Evolutionary conservation across 2,888 invertebrate species (phyloP).

Genomic region (Steinernema carpocapsae): DNA sequence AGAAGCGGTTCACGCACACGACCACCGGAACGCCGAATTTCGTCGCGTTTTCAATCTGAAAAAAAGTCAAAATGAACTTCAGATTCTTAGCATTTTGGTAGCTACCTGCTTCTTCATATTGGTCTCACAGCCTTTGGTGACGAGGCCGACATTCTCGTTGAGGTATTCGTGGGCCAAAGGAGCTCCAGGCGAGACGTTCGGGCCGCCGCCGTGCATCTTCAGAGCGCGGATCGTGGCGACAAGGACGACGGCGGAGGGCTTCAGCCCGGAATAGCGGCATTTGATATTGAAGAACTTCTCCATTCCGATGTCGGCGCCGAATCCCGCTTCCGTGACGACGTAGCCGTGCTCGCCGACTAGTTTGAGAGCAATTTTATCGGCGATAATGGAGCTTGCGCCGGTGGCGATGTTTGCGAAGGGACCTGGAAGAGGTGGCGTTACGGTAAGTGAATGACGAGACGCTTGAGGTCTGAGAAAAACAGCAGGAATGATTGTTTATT

Average conservation of each 20-base stretch:
- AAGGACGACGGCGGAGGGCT: slow-evolving; percentile 86
- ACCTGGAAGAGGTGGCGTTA: too few species aligned
- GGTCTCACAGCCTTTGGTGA: slow-evolving; percentile 81
- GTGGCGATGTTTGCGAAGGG: slow-evolving; percentile 99
- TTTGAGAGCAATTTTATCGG: slow-evolving; percentile 87
- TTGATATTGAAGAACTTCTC: slow-evolving; percentile 69
- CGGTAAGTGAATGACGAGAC: too few species aligned
- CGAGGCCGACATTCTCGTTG: slow-evolving; percentile 80
- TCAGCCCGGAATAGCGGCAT: slow-evolving; percentile 74
- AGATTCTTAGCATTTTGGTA: background rate
- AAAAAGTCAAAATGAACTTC: slow-evolving; percentile 1
- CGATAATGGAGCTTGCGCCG: slow-evolving; percentile 93
- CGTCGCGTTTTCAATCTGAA: slow-evolving; percentile 84
- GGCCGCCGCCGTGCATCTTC: slow-evolving; percentile 99
- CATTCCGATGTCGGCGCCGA: slow-evolving; percentile 90
- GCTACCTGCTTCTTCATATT: slow-evolving; percentile 81
- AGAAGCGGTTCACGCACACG: slow-evolving; percentile 87
- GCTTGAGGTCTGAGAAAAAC: too few species aligned
- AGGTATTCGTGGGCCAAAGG: slow-evolving; percentile 77
- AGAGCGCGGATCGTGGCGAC: slow-evolving; percentile 91
- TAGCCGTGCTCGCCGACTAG: slow-evolving; percentile 87
- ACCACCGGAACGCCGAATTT: slow-evolving; percentile 91
- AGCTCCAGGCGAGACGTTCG: slow-evolving; percentile 77
- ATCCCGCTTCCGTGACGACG: slow-evolving; percentile 96
- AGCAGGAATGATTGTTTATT: too few species aligned